Conservation (phyloP, 2,888 invertebrate species). For the Anodontia alba region DNA sequence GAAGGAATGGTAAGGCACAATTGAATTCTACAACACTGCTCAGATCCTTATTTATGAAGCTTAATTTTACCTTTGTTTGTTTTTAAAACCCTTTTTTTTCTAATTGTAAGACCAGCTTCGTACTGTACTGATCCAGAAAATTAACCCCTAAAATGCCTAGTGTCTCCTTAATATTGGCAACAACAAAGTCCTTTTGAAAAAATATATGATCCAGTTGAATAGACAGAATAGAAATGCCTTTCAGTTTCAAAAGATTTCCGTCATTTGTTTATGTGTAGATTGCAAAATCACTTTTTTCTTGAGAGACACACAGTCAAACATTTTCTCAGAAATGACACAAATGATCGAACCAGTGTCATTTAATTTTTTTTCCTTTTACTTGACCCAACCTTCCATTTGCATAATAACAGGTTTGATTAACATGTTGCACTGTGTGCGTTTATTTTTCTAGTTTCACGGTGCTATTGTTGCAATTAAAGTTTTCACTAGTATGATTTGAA, state of each 20-base stretch:
- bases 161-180: not conserved
- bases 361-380: not conserved
- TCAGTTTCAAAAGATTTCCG: not conserved
- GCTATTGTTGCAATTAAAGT: no score
- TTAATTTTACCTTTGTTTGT: constrained; percentile 1
- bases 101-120: not conserved
- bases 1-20: not conserved
- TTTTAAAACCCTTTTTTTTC: constrained; percentile 9
- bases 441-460: no score
- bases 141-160: constrained; percentile 1
- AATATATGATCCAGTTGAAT: not conserved
- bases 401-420: not conserved
- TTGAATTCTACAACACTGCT: not conserved
- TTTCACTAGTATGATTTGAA: no score
- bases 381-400: not conserved
- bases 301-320: not conserved
- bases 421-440: no score
- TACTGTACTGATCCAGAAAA: not conserved
- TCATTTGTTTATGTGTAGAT: not conserved
- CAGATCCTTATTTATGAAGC: not conserved
- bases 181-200: constrained; percentile 1
- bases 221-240: not conserved
- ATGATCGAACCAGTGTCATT: constrained; percentile 5
- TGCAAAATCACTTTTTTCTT: not conserved
- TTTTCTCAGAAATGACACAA: not conserved